Percentiles rank a stretch among this genome's conserved stretches.
phyloP scores from a whole-genome alignment of 2,888 invertebrate species.

The Stenolophus ochropezus region DNA sequence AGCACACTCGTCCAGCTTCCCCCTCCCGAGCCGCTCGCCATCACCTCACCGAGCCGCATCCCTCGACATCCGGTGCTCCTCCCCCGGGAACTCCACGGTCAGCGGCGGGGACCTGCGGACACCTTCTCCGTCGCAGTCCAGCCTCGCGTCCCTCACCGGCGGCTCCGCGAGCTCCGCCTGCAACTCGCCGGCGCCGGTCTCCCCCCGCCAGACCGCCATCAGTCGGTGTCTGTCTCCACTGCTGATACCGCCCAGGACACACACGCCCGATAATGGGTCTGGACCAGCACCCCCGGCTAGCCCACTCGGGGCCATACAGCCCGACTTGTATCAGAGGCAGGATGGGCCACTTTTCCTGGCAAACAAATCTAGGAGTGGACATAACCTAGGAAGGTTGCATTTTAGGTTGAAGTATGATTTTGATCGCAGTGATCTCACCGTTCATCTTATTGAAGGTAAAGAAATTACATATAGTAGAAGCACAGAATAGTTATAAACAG shows the following conservation, averaged over 20 bases:
- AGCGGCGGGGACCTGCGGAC: constrained; percentile 73
- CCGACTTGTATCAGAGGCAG: constrained; percentile 88
- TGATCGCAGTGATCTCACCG: constrained; percentile 90
- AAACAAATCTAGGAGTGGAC: constrained; percentile 77
- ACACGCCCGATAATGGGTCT: constrained; percentile 68
- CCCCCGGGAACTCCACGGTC: constrained; percentile 72
- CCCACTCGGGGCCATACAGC: constrained; percentile 88
- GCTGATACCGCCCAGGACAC: constrained; percentile 81
- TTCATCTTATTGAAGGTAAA: constrained; percentile 88
- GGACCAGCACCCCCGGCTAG: constrained; percentile 74
- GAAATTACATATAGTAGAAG: too few relatives aligned
- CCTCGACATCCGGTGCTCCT: constrained; percentile 82
- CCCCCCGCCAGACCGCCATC: constrained; percentile 65
- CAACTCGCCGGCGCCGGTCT: constrained; percentile 69
- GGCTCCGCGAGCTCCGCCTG: constrained; percentile 71
- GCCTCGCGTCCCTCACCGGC: constrained; percentile 79
- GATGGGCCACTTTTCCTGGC: constrained; percentile 87
- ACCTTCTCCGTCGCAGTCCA: constrained; percentile 82
- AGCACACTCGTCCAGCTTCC: constrained; percentile 70
- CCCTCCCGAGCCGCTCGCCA: constrained; percentile 79
- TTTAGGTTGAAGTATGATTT: constrained; percentile 92
- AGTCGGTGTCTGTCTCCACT: constrained; percentile 85
- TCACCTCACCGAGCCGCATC: constrained; percentile 88
- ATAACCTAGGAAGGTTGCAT: constrained; percentile 87
- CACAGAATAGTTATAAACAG: too few relatives aligned